Percentiles rank a stretch among this genome's conserved stretches.
Conservation (phyloP, 2,797 vertebrate species). For the Malacoraja senta region DNA sequence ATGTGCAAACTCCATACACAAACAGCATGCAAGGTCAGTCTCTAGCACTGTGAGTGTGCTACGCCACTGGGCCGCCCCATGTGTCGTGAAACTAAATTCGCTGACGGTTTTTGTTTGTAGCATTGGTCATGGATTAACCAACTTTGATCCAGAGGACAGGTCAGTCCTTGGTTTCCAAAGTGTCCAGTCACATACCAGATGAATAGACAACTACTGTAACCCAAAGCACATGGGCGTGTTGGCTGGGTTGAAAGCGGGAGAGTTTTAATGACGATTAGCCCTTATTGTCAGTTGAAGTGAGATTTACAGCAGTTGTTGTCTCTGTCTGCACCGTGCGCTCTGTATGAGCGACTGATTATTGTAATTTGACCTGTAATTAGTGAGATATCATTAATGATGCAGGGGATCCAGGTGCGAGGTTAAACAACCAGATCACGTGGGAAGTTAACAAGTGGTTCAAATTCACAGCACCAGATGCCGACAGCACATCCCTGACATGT, state of each 20-base stretch:
- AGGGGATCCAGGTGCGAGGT: not conserved
- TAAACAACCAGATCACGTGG: not conserved
- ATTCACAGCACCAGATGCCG: not conserved
- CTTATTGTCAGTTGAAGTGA: not conserved
- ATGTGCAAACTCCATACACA: too few species aligned
- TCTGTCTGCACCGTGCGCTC: not conserved
- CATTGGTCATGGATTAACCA: not conserved
- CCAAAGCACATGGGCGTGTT: not conserved
- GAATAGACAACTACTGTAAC: not conserved
- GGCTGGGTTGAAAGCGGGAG: not conserved
- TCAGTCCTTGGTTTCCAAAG: not conserved
- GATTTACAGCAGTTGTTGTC: not conserved
- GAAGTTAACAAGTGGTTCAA: too few species aligned
- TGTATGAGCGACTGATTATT: constrained; percentile 24
- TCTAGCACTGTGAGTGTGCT: too few species aligned
- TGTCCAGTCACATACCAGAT: not conserved
- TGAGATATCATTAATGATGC: constrained; percentile 7
- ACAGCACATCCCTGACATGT: not conserved
- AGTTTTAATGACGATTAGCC: constrained; percentile 11
- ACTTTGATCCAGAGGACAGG: not conserved
- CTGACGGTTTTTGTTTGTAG: not conserved
- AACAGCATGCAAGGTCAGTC: too few species aligned
- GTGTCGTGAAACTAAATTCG: too few species aligned
- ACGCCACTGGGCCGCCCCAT: too few species aligned
- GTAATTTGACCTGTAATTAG: constrained; percentile 31